Evolutionary conservation across 2,888 invertebrate species (phyloP).

Genomic region (Ceriagrion tenellum): DNA sequence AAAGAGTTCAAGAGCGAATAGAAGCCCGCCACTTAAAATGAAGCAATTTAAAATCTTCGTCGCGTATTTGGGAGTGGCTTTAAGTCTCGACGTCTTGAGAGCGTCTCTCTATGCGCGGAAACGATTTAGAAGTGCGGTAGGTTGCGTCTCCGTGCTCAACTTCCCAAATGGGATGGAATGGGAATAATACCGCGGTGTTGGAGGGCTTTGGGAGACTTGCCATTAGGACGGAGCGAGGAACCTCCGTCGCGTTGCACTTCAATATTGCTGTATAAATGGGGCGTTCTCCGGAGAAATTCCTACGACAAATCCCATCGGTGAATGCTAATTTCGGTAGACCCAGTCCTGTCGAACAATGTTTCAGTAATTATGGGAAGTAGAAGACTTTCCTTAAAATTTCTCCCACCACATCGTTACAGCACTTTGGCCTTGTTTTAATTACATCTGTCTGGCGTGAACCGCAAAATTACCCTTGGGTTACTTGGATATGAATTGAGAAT

Average conservation of each 20-base stretch:
- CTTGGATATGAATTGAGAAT: no score
- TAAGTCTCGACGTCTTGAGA: not conserved
- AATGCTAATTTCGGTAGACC: no score
- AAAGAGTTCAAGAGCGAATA: not conserved
- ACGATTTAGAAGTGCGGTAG: not conserved
- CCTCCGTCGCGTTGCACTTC: not conserved
- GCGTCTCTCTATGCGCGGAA: not conserved
- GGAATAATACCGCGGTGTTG: not conserved
- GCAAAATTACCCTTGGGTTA: no score
- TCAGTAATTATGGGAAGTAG: no score
- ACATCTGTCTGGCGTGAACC: no score
- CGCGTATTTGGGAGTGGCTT: not conserved
- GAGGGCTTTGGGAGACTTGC: not conserved
- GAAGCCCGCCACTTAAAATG: slow-evolving; percentile 29
- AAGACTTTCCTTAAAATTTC: no score
- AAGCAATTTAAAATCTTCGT: slow-evolving; percentile 39
- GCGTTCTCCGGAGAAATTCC: no score
- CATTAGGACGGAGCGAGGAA: not conserved
- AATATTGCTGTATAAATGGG: not conserved
- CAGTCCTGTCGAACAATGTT: no score
- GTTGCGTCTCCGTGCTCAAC: not conserved
- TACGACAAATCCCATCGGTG: no score
- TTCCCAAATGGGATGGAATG: not conserved
- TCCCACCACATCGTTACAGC: no score
- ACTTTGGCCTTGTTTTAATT: no score